Evolutionary conservation across 1,140 invertebrate species (phyloP).

Genomic region (Procambarus virginalis): DNA sequence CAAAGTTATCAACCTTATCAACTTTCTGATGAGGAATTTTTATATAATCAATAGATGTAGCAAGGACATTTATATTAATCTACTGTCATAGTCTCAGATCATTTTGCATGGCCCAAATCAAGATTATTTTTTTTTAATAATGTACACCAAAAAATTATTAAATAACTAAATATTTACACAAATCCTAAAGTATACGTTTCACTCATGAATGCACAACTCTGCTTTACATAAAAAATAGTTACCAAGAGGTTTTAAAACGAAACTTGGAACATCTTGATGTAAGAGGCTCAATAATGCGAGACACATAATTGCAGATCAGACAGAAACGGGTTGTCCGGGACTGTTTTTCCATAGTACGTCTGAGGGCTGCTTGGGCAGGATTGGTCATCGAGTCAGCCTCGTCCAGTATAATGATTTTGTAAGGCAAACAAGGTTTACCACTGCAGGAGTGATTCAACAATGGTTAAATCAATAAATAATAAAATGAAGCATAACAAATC

Average conservation of each 20-base stretch:
- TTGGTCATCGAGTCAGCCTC: slow-evolving; percentile 99
- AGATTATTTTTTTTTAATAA: too few species aligned
- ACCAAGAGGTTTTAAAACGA: slow-evolving; percentile 85
- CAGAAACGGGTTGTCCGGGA: slow-evolving; percentile 97
- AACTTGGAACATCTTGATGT: slow-evolving; percentile 99
- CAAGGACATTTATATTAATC: too few species aligned
- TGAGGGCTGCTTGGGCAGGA: slow-evolving; percentile 92
- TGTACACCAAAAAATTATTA: too few species aligned
- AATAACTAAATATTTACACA: too few species aligned
- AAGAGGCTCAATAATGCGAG: slow-evolving; percentile 97
- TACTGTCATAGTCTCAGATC: too few species aligned
- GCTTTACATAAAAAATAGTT: background rate
- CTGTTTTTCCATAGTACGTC: slow-evolving; percentile 98
- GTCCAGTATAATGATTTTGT: slow-evolving; percentile 94
- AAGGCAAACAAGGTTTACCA: slow-evolving; percentile 39
- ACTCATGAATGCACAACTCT: too few species aligned
- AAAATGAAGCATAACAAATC: too few species aligned
- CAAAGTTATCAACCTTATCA: too few species aligned
- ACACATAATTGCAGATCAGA: slow-evolving; percentile 98
- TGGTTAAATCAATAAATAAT: background rate
- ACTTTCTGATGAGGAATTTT: too few species aligned
- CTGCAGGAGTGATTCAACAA: background rate
- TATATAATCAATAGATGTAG: too few species aligned
- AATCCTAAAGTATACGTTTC: too few species aligned
- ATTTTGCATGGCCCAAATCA: too few species aligned